phyloP scores from a whole-genome alignment of 2,797 vertebrate genomes.

The Orestias chungarensis region DNA sequence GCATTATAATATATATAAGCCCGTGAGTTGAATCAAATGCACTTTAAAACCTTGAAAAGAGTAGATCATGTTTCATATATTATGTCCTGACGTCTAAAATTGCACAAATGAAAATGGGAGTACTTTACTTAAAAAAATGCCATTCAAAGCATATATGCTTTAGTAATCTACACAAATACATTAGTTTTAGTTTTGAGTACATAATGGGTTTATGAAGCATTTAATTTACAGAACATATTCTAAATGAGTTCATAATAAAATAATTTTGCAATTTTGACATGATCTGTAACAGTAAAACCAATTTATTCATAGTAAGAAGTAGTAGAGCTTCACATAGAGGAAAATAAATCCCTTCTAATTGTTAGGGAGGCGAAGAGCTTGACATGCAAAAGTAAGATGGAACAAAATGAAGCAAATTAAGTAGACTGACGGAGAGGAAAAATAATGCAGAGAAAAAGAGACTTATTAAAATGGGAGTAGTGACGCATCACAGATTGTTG shows the following conservation, averaged over 20 bases:
- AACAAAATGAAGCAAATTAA: conserved; percentile 24
- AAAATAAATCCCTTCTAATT: conserved; percentile 13
- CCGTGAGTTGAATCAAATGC: not conserved
- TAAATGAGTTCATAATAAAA: not conserved
- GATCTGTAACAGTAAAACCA: not conserved
- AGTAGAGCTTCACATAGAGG: conserved; percentile 21
- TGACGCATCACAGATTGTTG: conserved; percentile 30
- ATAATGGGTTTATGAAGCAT: not conserved
- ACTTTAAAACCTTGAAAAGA: not conserved
- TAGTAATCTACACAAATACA: not conserved
- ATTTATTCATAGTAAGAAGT: conserved; percentile 31
- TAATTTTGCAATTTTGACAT: not conserved
- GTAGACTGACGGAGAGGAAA: conserved; percentile 16
- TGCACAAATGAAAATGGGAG: not conserved
- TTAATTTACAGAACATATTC: not conserved
- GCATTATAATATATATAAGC: no score
- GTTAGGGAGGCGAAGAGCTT: conserved; percentile 7
- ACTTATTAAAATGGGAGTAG: conserved; percentile 44
- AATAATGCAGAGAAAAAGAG: conserved; percentile 20
- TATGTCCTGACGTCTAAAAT: not conserved
- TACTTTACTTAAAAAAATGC: not conserved
- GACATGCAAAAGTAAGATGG: conserved; percentile 8
- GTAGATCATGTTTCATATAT: not conserved
- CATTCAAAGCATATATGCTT: not conserved
- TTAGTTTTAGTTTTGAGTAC: not conserved